Evolutionary conservation across 2,797 vertebrate genomes (phyloP).

Genomic region (Perodicticus potto): DNA sequence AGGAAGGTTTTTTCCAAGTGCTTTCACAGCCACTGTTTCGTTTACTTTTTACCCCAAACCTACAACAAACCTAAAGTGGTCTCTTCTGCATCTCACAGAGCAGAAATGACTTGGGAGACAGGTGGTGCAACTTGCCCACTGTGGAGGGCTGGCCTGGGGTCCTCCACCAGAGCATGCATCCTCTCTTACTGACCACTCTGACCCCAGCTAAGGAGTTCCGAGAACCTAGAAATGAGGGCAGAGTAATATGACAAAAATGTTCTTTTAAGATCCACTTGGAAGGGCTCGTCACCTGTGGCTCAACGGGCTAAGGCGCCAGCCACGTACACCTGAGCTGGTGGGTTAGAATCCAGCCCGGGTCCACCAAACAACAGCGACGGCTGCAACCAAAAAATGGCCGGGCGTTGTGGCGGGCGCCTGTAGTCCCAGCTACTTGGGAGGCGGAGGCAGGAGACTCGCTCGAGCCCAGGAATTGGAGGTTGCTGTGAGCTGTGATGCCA

Average conservation of each 20-base stretch:
- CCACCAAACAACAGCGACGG: too few species aligned
- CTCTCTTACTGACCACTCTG: not conserved
- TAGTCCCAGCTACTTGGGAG: too few species aligned
- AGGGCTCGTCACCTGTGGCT: not conserved
- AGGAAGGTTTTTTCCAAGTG: too few species aligned
- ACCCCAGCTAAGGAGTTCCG: not conserved
- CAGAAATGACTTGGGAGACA: not conserved
- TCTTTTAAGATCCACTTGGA: not conserved
- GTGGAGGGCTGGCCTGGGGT: not conserved
- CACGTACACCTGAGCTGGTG: too few species aligned
- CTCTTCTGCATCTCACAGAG: not conserved
- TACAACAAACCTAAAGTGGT: rapidly evolving
- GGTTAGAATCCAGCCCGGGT: too few species aligned
- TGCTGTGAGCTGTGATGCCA: too few species aligned
- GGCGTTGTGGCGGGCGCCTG: too few species aligned
- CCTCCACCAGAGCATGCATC: not conserved
- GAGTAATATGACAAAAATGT: not conserved
- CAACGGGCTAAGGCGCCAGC: too few species aligned
- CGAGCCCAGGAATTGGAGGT: too few species aligned
- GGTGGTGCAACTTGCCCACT: not conserved
- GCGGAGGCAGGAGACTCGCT: too few species aligned
- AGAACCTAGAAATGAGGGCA: not conserved
- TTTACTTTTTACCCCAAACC: not conserved
- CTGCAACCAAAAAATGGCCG: too few species aligned
- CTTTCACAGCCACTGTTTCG: not conserved